These are phyloP conservation scores for Nasonia giraulti DNA, from an alignment of 1,140 invertebrate genomes.

Conservation along the genomic window DNA sequence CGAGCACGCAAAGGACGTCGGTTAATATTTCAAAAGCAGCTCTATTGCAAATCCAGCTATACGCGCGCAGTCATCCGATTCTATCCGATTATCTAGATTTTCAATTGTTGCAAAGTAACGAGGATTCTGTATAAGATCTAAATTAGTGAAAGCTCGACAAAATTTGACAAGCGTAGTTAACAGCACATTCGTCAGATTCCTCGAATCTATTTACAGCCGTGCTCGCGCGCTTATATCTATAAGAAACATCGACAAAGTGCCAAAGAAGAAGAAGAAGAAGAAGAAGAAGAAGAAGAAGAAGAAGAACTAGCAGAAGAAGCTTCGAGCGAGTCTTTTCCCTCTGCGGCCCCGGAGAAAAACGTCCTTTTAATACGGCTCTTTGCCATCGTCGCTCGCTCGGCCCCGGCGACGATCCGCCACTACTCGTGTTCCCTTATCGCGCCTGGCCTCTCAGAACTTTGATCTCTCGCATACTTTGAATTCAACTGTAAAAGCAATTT, in stretches of 20 bases:
- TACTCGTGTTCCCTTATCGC: conserved; percentile 26
- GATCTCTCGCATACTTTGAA: conserved; percentile 57
- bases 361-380: conserved; percentile 27
- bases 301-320: conserved; percentile 42
- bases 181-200: too few relatives aligned
- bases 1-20: neutral
- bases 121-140: neutral
- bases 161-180: too few relatives aligned
- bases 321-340: conserved; percentile 33
- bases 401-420: neutral
- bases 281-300: neutral
- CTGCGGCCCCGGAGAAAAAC: conserved; percentile 46
- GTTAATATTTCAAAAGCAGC: neutral
- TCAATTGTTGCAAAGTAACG: neutral
- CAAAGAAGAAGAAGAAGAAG: neutral
- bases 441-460: conserved; percentile 54
- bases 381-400: neutral
- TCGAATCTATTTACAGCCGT: neutral
- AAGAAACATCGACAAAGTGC: neutral
- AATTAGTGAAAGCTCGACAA: too few relatives aligned
- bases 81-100: neutral
- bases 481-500: conserved; percentile 58
- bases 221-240: neutral
- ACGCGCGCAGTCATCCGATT: neutral
- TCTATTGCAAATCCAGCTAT: neutral